A percentile compares a stretch with the other conserved stretches of the same genome.
Evolutionary conservation across 1,140 invertebrate species (phyloP).

Genomic region (Anastrepha ludens): DNA sequence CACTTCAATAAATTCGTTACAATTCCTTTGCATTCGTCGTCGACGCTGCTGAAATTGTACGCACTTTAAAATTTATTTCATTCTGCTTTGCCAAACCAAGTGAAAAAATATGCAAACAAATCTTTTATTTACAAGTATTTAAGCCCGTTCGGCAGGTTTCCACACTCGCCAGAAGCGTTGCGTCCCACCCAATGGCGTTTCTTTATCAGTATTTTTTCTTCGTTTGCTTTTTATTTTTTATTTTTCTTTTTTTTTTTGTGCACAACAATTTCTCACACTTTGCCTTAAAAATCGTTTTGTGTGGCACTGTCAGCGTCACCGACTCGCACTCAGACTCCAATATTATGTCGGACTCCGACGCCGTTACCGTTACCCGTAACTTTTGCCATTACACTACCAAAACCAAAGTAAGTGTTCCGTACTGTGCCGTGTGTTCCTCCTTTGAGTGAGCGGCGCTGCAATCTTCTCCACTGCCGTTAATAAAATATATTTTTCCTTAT

Average conservation of each 20-base stretch:
- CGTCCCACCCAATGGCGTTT: conserved; percentile 33
- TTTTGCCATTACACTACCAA: conserved; percentile 51
- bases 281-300: not conserved
- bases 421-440: conserved; percentile 46
- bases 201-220: conserved; percentile 35
- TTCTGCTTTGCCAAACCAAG: not conserved
- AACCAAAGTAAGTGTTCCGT: conserved; percentile 46
- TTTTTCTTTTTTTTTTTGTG: not conserved
- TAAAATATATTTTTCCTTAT: conserved; percentile 50
- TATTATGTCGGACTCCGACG: conserved; percentile 7
- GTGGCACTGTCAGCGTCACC: conserved; percentile 16
- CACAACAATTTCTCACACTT: conserved; percentile 44
- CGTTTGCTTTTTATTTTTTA: not conserved
- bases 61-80: conserved; percentile 9
- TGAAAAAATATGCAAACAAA: not conserved
- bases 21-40: not conserved
- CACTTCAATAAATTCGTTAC: not conserved
- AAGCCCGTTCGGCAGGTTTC: not conserved
- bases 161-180: conserved; percentile 11
- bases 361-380: conserved; percentile 50
- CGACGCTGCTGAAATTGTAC: not conserved
- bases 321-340: conserved; percentile 43
- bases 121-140: conserved; percentile 25
- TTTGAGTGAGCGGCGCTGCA: conserved; percentile 10
- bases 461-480: conserved; percentile 30